Percentiles rank a stretch among this genome's conserved stretches.
Conservation (phyloP, 92 coral and sea anemone species). For the Plumapathes pennacea region DNA sequence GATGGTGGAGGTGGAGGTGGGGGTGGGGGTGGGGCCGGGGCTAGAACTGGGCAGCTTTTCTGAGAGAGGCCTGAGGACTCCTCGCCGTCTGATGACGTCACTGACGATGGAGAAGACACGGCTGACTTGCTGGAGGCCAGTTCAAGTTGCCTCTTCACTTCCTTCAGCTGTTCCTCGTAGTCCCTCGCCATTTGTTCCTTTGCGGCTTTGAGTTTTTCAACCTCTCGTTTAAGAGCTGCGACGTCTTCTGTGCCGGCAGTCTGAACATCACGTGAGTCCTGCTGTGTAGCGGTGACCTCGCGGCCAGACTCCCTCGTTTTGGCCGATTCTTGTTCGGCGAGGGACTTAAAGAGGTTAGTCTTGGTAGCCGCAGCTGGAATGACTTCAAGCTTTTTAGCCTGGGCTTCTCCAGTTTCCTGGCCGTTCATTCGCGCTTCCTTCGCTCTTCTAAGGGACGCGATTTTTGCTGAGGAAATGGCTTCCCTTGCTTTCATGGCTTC, state of each 20-base stretch:
- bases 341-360: too few relatives aligned
- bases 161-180: constrained; percentile 68
- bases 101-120: neutral
- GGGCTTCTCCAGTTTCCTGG: too few relatives aligned
- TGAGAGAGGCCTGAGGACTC: constrained; percentile 24
- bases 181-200: constrained; percentile 37
- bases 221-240: constrained; percentile 59
- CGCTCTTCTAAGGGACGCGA: neutral
- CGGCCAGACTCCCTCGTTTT: too few relatives aligned
- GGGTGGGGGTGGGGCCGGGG: constrained; percentile 34
- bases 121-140: constrained; percentile 25
- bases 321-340: too few relatives aligned
- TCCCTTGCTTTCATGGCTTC: constrained; percentile 5
- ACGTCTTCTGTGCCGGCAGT: constrained; percentile 13
- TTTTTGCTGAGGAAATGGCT: neutral
- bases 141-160: constrained; percentile 63
- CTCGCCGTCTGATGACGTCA: constrained; percentile 17
- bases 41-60: constrained; percentile 29
- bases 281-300: too few relatives aligned
- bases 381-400: too few relatives aligned
- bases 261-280: too few relatives aligned
- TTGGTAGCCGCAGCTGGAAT: too few relatives aligned
- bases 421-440: too few relatives aligned
- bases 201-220: constrained; percentile 61
- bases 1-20: constrained; percentile 85